Evolutionary conservation across 2,888 invertebrate genomes (phyloP).

Genomic region (Napeogenes sylphis): DNA sequence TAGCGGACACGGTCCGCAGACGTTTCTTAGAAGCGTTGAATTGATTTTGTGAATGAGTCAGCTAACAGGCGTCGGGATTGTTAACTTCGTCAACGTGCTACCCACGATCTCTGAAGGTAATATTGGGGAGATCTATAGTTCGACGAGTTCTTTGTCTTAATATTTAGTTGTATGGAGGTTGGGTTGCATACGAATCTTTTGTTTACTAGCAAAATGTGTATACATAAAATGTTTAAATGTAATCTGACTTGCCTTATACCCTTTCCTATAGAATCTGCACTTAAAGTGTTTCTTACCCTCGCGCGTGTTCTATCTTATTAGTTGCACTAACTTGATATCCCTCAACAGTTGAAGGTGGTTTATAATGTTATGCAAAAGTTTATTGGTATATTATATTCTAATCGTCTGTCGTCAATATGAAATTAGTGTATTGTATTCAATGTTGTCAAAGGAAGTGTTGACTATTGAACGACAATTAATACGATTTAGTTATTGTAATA

Average conservation of each 20-base stretch:
- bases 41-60: slow-evolving; percentile 76
- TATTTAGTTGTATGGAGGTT: neutral
- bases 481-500: neutral
- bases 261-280: slow-evolving; percentile 23
- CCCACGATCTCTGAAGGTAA: slow-evolving; percentile 75
- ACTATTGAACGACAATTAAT: neutral
- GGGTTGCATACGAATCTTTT: too few relatives aligned
- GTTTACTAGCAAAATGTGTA: neutral
- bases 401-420: neutral
- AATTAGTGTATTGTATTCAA: neutral
- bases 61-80: slow-evolving; percentile 73
- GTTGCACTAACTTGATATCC: slow-evolving; percentile 25
- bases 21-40: slow-evolving; percentile 55
- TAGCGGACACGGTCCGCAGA: slow-evolving; percentile 45
- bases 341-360: slow-evolving; percentile 9
- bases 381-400: neutral
- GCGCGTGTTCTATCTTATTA: slow-evolving; percentile 29
- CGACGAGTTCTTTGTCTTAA: neutral
- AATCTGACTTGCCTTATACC: slow-evolving; percentile 19
- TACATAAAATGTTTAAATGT: slow-evolving; percentile 10
- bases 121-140: slow-evolving; percentile 14
- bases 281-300: slow-evolving; percentile 31
- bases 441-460: neutral
- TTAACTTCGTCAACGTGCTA: slow-evolving; percentile 74
- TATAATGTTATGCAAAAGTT: slow-evolving; percentile 9